A percentile compares a stretch with the other conserved stretches of the same genome.
These are phyloP conservation scores for Aphelocoma coerulescens DNA, from an alignment of 2,113 vertebrate species.

Conservation along the genomic window DNA sequence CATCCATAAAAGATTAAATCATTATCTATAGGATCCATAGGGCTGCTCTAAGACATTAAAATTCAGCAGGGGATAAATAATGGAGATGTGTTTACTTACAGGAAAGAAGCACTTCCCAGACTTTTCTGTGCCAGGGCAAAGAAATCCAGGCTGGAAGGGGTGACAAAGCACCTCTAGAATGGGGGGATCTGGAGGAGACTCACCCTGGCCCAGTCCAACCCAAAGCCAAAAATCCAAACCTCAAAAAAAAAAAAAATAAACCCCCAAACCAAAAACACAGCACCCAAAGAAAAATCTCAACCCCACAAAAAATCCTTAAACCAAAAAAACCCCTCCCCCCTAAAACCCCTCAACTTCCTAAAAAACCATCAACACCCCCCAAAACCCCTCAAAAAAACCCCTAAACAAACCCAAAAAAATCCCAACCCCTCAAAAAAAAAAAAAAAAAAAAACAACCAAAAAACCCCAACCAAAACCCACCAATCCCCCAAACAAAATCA, in stretches of 20 bases:
- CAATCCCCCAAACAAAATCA: not conserved
- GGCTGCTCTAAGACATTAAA: not conserved
- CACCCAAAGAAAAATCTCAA: not conserved
- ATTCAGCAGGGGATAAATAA: not conserved
- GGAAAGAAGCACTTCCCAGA: not conserved
- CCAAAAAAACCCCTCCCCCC: too few relatives aligned
- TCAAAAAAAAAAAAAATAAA: not conserved
- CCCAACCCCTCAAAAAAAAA: too few relatives aligned
- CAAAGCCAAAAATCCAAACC: not conserved
- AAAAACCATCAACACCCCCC: not conserved
- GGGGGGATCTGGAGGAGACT: not conserved
- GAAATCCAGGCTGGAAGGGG: not conserved
- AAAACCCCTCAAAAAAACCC: not conserved
- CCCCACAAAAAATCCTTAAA: not conserved
- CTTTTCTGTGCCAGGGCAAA: not conserved
- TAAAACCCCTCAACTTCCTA: not conserved
- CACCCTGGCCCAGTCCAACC: not conserved
- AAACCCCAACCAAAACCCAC: too few relatives aligned
- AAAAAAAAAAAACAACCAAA: not conserved
- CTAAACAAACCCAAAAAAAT: too few relatives aligned
- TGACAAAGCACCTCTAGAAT: not conserved
- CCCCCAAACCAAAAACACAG: accelerated
- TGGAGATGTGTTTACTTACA: not conserved
- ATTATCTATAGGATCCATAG: not conserved
- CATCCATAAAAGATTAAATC: not conserved